A percentile compares a stretch with the other conserved stretches of the same genome.
Evolutionary conservation across 1,140 invertebrate species (phyloP).

Genomic region (Melanaphis sacchari): DNA sequence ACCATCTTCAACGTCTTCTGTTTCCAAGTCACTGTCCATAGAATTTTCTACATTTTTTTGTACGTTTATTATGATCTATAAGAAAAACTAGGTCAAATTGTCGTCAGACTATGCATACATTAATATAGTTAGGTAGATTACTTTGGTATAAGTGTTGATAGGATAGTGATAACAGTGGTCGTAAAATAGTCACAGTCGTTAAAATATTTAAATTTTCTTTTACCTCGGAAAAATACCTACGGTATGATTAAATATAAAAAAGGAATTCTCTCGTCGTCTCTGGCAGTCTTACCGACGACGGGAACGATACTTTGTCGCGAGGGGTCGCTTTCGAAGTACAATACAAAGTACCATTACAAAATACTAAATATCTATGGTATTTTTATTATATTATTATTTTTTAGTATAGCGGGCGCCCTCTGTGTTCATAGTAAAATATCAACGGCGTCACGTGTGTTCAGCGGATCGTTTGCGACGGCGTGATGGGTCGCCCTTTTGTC

Average conservation of each 20-base stretch:
- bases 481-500: neutral
- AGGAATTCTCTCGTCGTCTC: neutral
- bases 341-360: neutral
- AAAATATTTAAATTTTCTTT: conserved; percentile 20
- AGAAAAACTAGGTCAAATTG: neutral
- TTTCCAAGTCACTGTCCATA: neutral
- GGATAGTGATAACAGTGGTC: neutral
- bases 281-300: neutral
- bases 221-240: neutral
- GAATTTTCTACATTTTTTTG: neutral
- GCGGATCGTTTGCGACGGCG: neutral
- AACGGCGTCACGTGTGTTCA: neutral
- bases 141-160: neutral
- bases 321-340: neutral
- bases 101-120: neutral
- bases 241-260: neutral
- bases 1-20: neutral
- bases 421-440: neutral
- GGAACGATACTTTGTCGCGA: neutral
- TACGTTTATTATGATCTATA: neutral
- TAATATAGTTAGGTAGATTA: neutral
- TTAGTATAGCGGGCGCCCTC: neutral
- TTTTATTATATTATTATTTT: neutral
- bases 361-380: neutral
- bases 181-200: neutral